A percentile compares a stretch with the other conserved stretches of the same genome.
Conservation (phyloP, 2,113 vertebrate genomes). For the Lepisosteus oculatus region DNA sequence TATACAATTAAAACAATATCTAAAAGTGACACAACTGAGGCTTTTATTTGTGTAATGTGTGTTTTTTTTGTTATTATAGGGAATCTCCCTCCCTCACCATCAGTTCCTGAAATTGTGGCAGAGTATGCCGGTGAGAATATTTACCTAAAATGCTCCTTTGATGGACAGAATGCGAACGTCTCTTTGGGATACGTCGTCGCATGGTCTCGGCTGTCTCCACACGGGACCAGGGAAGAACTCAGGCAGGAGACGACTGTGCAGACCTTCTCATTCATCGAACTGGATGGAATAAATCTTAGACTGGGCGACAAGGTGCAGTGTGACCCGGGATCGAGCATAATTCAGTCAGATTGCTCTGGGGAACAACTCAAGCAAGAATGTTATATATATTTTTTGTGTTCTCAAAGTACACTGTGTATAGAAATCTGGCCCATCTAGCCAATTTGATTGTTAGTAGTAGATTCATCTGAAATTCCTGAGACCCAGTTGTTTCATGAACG, state of each 20-base stretch:
- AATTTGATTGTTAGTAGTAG: too few species aligned
- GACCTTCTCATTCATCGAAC: constrained; percentile 71
- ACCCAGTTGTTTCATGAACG: too few species aligned
- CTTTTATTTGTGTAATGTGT: too few species aligned
- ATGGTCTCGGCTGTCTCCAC: constrained; percentile 79
- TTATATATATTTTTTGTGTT: too few species aligned
- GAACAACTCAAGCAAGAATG: too few species aligned
- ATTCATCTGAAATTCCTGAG: too few species aligned
- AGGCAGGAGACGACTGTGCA: constrained; percentile 75
- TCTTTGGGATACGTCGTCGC: constrained; percentile 72
- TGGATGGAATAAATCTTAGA: constrained; percentile 84
- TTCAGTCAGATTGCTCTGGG: too few species aligned
- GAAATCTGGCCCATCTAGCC: too few species aligned
- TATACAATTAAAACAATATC: too few species aligned
- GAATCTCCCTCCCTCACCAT: constrained; percentile 52
- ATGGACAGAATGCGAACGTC: constrained; percentile 49
- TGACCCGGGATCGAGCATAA: neutral
- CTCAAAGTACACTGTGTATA: too few species aligned
- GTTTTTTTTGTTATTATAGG: constrained; percentile 28
- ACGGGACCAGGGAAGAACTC: constrained; percentile 76
- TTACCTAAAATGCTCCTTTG: constrained; percentile 76
- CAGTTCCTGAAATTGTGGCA: constrained; percentile 57
- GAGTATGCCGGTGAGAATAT: constrained; percentile 58
- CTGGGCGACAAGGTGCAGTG: constrained; percentile 82
- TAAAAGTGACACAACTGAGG: too few species aligned